Evolutionary conservation across 2,888 invertebrate genomes (phyloP).

Genomic region (Ametastegia equiseti): DNA sequence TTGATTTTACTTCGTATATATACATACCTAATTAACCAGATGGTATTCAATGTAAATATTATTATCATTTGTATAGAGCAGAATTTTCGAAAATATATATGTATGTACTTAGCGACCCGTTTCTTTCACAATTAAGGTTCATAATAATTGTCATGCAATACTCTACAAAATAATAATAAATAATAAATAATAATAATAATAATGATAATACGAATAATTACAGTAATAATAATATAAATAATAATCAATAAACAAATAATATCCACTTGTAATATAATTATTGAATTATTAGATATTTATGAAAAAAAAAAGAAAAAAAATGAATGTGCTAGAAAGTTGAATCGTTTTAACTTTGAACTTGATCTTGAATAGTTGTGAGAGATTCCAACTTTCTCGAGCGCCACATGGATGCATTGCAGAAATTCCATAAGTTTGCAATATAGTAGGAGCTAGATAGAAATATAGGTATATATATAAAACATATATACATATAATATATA

Average conservation of each 20-base stretch:
- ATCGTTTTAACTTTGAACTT: conserved; percentile 12
- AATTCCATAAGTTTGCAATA: conserved; percentile 33
- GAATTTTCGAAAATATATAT: conserved; percentile 31
- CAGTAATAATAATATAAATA: conserved; percentile 32
- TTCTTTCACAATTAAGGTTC: conserved; percentile 52
- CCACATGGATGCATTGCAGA: background rate
- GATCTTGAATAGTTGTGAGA: background rate
- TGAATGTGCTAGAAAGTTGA: conserved; percentile 24
- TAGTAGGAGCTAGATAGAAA: conserved; percentile 17
- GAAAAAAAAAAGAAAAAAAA: background rate
- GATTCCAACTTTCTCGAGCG: background rate
- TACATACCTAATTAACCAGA: background rate
- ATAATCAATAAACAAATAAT: conserved; percentile 23
- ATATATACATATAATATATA: background rate
- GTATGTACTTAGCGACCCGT: conserved; percentile 33
- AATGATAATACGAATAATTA: conserved; percentile 47
- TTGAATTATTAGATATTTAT: conserved; percentile 47
- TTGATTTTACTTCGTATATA: conserved; percentile 47
- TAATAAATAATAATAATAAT: conserved; percentile 52
- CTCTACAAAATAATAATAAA: conserved; percentile 56
- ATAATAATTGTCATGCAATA: conserved; percentile 60
- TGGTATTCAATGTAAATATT: conserved; percentile 39
- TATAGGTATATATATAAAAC: background rate
- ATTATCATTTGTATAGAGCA: conserved; percentile 42
- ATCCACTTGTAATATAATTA: conserved; percentile 36